These are phyloP conservation scores for Drosophila rellima DNA, from an alignment of 2,888 invertebrate genomes.

Conservation along the genomic window DNA sequence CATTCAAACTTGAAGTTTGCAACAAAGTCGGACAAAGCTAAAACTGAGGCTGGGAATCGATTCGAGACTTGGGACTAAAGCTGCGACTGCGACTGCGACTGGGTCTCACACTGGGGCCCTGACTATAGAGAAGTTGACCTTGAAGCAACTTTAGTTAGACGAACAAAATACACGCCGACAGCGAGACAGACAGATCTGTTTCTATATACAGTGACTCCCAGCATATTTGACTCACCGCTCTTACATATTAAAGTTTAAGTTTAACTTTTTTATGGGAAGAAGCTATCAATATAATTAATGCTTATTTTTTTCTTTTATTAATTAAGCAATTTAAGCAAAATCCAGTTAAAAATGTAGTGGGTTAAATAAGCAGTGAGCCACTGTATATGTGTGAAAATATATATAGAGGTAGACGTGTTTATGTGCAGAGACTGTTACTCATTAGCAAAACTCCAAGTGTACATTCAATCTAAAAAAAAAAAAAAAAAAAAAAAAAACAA, in stretches of 20 bases:
- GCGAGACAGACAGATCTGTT: constrained; percentile 36
- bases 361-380: no score
- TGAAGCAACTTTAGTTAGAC: constrained; percentile 63
- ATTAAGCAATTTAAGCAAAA: no score
- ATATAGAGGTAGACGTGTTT: constrained; percentile 9
- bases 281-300: no score
- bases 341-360: no score
- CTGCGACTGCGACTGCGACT: constrained; percentile 2
- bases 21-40: constrained; percentile 29
- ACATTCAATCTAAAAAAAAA: constrained; percentile 12
- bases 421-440: constrained; percentile 51
- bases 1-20: constrained; percentile 68
- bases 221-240: no score
- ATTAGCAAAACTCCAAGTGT: constrained; percentile 57
- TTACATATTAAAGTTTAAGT: no score
- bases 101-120: constrained; percentile 4
- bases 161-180: constrained; percentile 36
- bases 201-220: constrained; percentile 23
- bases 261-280: no score
- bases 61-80: background rate
- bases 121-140: constrained; percentile 57
- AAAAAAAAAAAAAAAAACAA: background rate
- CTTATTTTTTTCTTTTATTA: no score
- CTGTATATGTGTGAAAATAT: constrained; percentile 6
- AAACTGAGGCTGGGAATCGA: constrained; percentile 6